Percentiles rank a stretch among this genome's conserved stretches.
These are phyloP conservation scores for Eupithecia centaureata DNA, from an alignment of 2,888 invertebrate genomes.

Conservation along the genomic window DNA sequence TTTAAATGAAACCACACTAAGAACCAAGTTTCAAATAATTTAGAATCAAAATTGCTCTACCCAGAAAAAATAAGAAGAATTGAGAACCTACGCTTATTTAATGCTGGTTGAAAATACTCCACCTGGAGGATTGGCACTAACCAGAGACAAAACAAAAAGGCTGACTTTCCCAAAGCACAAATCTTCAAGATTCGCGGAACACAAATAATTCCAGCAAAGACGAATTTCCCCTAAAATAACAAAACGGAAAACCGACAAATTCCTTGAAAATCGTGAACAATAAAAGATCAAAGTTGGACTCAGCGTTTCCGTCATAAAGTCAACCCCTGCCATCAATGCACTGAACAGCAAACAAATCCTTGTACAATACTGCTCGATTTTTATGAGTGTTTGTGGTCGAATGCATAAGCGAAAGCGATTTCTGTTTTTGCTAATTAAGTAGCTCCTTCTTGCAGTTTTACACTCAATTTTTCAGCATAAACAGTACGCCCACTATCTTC, in stretches of 20 bases:
- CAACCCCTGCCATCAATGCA: slow-evolving; percentile 35
- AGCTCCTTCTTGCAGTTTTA: too few species aligned
- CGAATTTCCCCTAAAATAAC: neutral
- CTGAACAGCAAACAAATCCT: slow-evolving; percentile 42
- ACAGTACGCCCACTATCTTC: too few species aligned
- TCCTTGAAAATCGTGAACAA: slow-evolving; percentile 3
- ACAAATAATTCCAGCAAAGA: neutral
- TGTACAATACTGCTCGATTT: slow-evolving; percentile 38
- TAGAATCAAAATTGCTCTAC: too few species aligned
- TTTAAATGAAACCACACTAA: too few species aligned
- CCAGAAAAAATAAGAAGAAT: too few species aligned
- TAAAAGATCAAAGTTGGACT: slow-evolving; percentile 16
- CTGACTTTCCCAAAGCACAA: neutral
- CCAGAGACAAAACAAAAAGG: neutral
- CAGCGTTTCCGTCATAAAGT: slow-evolving; percentile 13
- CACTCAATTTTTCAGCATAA: too few species aligned
- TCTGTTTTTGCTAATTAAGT: neutral
- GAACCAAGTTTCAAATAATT: too few species aligned
- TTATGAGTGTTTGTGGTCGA: slow-evolving; percentile 35
- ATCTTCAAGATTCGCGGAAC: neutral
- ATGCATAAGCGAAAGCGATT: slow-evolving; percentile 4
- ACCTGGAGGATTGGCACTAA: neutral
- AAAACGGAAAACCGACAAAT: slow-evolving; percentile 11
- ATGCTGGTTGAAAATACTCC: too few species aligned
- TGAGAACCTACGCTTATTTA: too few species aligned